phyloP scores from a whole-genome alignment of 2,888 invertebrate genomes.

The Lasioglossum pauxillum region DNA sequence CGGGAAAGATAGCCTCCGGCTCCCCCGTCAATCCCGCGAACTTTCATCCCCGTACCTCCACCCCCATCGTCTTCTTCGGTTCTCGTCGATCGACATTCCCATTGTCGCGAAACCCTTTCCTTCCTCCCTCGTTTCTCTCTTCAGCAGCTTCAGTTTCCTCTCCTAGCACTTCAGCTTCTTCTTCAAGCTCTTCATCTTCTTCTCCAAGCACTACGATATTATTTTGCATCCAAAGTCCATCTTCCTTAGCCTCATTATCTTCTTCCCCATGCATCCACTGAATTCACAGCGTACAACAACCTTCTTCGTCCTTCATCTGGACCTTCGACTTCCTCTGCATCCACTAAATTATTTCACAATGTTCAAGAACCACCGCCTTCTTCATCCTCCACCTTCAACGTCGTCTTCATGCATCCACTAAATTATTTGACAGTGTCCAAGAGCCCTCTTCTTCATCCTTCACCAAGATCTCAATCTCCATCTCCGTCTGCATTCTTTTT shows the following conservation, averaged over 20 bases:
- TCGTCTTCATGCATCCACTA: background rate
- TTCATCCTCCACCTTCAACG: no score
- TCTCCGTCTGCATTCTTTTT: background rate
- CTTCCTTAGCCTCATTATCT: background rate
- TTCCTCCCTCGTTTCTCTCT: background rate
- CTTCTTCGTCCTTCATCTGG: no score
- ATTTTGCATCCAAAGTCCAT: background rate
- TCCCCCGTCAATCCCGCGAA: conserved; percentile 2
- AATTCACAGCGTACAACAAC: no score
- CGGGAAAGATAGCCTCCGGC: background rate
- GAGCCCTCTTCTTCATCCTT: background rate
- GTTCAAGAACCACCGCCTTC: no score
- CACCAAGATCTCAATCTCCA: background rate
- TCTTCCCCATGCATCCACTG: no score
- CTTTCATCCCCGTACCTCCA: background rate
- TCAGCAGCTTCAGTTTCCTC: background rate
- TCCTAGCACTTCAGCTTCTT: background rate
- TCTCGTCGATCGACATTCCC: background rate
- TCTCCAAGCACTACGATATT: background rate
- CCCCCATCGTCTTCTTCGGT: background rate
- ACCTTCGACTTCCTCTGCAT: background rate
- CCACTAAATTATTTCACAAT: background rate
- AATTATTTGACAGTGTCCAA: background rate
- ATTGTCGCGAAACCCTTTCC: background rate
- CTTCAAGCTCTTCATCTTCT: background rate